Evolutionary conservation across 2,113 vertebrate species (phyloP), one percentile per base, ranked within the genome.

Genomic region (Corydoras maculifer): DNA sequence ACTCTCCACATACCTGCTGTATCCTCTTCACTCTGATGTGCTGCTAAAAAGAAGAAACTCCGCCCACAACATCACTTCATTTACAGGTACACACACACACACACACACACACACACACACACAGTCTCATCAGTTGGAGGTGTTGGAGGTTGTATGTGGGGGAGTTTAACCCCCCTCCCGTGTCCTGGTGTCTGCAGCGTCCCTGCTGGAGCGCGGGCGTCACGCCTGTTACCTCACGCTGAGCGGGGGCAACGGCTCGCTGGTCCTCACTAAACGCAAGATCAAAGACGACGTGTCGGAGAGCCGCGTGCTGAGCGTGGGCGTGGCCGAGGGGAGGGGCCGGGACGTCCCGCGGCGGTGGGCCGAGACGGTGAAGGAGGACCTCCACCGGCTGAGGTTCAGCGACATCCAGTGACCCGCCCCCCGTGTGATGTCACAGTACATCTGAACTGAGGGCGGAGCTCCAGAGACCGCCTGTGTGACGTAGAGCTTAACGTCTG

Each of bases 211-310:
- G 84, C 86, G 75, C 0, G 92, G 91, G 65, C 93, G 91, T 4
- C 96, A 99, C 0, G 95, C 96, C n/a, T 93, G 92, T 83, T 95
- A 89, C 3, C 69, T 99, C 75, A 72, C 94, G 65, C 82, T 99
- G 80, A 90, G 77, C 0, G 92, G 93, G 2, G 90, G 91, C 0
- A 63, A 59, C 0, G 53, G 58, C 50, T n/a, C 61, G 9, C 87
- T 96, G 80, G 84, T 90, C 1, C 82, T 99, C 72, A 88, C 84
- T 76, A 98, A 98, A 83, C 84, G 85, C 9, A 95, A 92, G 82
- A 84, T 98, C 79, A 94, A 91, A 78, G 86, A 92, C 68, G 90
- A 93, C 0, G 50, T 97, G 9, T 65, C 64, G 0, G 3, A 43
- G 29, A 87, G 94, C 85, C 79, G 30, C 5, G 89, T 94, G 43